Conservation (phyloP, 92 coral and sea anemone species). For the Zoanthus sansibaricus region DNA sequence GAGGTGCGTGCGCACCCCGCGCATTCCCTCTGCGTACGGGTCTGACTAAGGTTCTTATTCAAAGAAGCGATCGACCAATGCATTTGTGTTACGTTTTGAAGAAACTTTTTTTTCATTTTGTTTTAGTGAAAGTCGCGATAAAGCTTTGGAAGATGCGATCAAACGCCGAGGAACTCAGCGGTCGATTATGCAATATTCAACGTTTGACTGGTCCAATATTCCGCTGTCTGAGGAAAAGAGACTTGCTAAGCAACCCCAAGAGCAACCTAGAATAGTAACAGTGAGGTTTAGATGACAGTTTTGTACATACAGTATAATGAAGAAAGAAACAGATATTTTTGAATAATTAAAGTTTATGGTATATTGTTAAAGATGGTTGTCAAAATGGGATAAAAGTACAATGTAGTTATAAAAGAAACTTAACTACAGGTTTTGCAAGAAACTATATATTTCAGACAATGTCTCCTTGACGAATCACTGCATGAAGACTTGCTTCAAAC, state of each 20-base stretch:
- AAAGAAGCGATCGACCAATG: too few species aligned
- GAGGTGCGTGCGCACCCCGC: too few species aligned
- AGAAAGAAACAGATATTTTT: slow-evolving; percentile 14
- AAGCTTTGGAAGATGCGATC: slow-evolving; percentile 59
- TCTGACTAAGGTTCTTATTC: too few species aligned
- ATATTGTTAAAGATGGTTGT: too few species aligned
- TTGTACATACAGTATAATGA: neutral
- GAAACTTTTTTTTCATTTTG: neutral
- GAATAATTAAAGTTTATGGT: too few species aligned
- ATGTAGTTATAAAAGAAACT: neutral
- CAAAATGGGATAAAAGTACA: neutral
- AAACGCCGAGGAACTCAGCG: slow-evolving; percentile 81
- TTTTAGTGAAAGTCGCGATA: slow-evolving; percentile 53
- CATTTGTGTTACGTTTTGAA: too few species aligned
- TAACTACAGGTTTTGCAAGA: too few species aligned
- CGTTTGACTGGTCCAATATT: slow-evolving; percentile 96
- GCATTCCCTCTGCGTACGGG: too few species aligned
- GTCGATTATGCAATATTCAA: slow-evolving; percentile 95
- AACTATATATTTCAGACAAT: too few species aligned
- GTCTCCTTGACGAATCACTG: too few species aligned
- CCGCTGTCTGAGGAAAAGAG: slow-evolving; percentile 92
- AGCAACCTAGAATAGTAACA: slow-evolving; percentile 87
- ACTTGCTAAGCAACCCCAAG: slow-evolving; percentile 65
- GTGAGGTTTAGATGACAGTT: slow-evolving; percentile 80
- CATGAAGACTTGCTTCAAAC: too few species aligned